Base-by-base conservation (phyloP, 2,797 vertebrate species). In the Chaetodon trifasciatus region DNA sequence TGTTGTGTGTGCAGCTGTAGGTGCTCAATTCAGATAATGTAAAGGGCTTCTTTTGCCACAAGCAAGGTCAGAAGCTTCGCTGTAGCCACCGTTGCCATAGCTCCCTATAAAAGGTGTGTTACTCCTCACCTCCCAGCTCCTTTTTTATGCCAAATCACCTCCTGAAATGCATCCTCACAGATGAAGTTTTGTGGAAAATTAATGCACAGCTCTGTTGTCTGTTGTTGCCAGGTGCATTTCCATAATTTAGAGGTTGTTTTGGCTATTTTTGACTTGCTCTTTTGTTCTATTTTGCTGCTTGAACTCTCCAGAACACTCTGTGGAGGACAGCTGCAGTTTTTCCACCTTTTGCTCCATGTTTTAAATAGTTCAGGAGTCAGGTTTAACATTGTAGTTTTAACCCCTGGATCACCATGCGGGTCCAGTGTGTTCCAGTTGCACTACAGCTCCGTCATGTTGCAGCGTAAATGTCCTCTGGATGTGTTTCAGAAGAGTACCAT, bases 61-160 rank as follows among this genome's bases (percentile, higher is more conserved):
- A 89, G 86, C 87, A 84, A 87, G 85, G 81, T 89, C 88, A 71
- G 63, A 65, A 11, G 57, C 52, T 77, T 67, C 23, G 42, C 85
- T 74, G 64, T 52, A 80, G 56, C 49, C 39, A 68, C 86, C 8
- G 89, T 93, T 94, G 90, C 92, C 90, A 93, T 88, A 88, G 90
- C 79, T 84, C 81, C 91, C 70, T 37, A 21, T 24, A 65, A 74
- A 89, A 72, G 42, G 78, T 56, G 56, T 76, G 81, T 80, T 85
- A 44, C 70, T 70, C 63, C 46, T 86, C 87, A 92, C 85, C 85
- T 86, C 77, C 70, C 49, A 52, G 72, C 79, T 85, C 61, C 56
- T 44, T 46, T 79, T 89, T 89, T 75, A 77, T 89, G 88, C 79
- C 65, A 64, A 75, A 78, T 90, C 82, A 91, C 74, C 70, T 56